A percentile compares a stretch with the other conserved stretches of the same genome.
Evolutionary conservation across 2,888 invertebrate species (phyloP).

Genomic region (Oegoconia quadripuncta): DNA sequence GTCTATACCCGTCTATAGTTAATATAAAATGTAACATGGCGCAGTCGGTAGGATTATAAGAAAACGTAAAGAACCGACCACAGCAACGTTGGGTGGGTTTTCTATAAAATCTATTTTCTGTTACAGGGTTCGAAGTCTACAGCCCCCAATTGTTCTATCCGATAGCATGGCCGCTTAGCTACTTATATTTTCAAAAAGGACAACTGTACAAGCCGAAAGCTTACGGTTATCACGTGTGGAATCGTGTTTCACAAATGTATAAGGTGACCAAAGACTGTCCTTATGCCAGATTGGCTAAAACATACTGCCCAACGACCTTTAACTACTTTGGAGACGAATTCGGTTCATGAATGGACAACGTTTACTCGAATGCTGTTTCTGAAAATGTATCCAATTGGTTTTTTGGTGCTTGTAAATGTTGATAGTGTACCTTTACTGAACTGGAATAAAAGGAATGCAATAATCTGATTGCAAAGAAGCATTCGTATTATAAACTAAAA

Average conservation of each 20-base stretch:
- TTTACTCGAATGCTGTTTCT: no score
- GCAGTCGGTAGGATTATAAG: no score
- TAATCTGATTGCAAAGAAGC: no score
- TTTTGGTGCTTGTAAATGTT: no score
- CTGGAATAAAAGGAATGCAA: no score
- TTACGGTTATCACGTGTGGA: conserved; percentile 27
- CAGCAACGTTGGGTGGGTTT: not conserved
- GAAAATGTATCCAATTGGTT: no score
- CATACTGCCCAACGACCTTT: conserved; percentile 23
- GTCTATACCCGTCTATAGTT: no score
- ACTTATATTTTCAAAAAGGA: conserved; percentile 76
- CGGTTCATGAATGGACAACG: conserved; percentile 1
- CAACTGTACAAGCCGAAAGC: conserved; percentile 35
- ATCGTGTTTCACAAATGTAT: conserved; percentile 16
- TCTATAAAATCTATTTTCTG: not conserved
- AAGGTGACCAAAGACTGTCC: conserved; percentile 12
- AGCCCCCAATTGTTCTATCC: conserved; percentile 81
- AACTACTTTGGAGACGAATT: conserved; percentile 17
- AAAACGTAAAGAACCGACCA: no score
- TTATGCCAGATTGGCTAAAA: conserved; percentile 19
- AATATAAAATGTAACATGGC: no score
- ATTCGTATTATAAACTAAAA: no score
- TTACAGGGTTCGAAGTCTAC: conserved; percentile 77
- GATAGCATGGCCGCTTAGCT: conserved; percentile 79
- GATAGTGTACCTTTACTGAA: no score